Conservation (phyloP, 2,888 invertebrate genomes). For the Trachelus troglodyta region DNA sequence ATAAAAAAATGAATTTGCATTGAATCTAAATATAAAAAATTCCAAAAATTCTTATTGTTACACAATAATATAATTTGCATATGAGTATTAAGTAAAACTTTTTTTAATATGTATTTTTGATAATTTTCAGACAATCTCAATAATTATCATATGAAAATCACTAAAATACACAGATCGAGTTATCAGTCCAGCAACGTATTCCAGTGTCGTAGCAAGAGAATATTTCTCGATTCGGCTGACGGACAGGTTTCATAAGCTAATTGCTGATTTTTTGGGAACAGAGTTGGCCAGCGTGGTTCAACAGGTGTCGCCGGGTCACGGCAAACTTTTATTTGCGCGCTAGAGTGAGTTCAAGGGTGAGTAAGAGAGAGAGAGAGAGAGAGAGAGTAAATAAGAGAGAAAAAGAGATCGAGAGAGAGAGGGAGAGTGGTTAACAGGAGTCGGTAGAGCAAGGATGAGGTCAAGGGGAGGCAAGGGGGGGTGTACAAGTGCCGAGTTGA, state of each 20-base stretch:
- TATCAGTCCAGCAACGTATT: not conserved
- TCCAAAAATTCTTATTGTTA: no score
- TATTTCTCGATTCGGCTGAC: slow-evolving; percentile 47
- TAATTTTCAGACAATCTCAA: not conserved
- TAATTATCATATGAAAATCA: not conserved
- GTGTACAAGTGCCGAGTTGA: slow-evolving; percentile 48
- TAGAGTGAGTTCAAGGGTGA: slow-evolving; percentile 32
- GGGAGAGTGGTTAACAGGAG: slow-evolving; percentile 22
- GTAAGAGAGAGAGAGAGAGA: slow-evolving; percentile 27
- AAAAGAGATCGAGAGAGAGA: slow-evolving; percentile 20
- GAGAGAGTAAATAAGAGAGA: slow-evolving; percentile 8
- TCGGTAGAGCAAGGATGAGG: slow-evolving; percentile 15
- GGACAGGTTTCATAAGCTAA: slow-evolving; percentile 62
- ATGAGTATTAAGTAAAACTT: not conserved
- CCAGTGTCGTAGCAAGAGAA: slow-evolving; percentile 28
- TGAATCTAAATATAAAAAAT: not conserved
- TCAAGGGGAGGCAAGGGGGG: slow-evolving; percentile 26
- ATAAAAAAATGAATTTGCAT: not conserved
- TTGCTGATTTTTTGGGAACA: slow-evolving; percentile 47
- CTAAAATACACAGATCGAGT: not conserved
- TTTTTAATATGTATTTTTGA: not conserved
- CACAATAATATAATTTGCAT: not conserved
- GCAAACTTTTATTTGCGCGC: slow-evolving; percentile 64
- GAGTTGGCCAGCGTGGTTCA: slow-evolving; percentile 54
- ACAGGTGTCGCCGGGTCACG: slow-evolving; percentile 64